These are phyloP conservation scores for Amphipoea oculea DNA, from an alignment of 2,888 invertebrate genomes.

Conservation along the genomic window DNA sequence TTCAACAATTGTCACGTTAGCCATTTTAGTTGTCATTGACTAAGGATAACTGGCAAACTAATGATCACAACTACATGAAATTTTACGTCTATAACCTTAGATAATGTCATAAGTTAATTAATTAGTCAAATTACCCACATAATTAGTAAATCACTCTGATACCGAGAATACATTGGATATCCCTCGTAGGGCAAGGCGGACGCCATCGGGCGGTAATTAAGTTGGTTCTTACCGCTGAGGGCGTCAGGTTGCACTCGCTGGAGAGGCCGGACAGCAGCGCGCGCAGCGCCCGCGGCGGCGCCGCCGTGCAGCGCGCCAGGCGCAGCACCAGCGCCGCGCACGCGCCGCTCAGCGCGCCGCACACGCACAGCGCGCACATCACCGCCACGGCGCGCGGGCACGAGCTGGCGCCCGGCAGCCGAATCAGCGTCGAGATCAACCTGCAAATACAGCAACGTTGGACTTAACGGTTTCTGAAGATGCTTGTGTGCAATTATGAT, in stretches of 20 bases:
- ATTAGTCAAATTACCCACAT: too few relatives aligned
- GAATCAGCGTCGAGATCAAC: constrained; percentile 76
- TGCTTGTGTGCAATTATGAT: background rate
- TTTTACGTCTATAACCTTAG: too few relatives aligned
- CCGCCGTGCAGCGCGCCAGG: constrained; percentile 67
- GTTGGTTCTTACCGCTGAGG: constrained; percentile 61
- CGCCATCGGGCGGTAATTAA: background rate
- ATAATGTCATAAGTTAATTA: too few relatives aligned
- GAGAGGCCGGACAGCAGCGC: constrained; percentile 67
- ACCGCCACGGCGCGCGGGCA: constrained; percentile 70
- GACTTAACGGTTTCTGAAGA: background rate
- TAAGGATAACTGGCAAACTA: too few relatives aligned
- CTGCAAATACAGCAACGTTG: constrained; percentile 64
- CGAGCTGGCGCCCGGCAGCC: constrained; percentile 73
- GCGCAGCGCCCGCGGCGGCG: constrained; percentile 75
- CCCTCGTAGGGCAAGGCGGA: too few relatives aligned
- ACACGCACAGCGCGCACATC: constrained; percentile 72
- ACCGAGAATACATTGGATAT: too few relatives aligned
- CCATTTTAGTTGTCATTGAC: too few relatives aligned
- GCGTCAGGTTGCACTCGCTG: constrained; percentile 68
- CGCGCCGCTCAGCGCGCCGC: constrained; percentile 71
- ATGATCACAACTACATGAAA: too few relatives aligned
- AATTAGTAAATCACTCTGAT: too few relatives aligned
- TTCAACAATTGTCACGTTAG: too few relatives aligned
- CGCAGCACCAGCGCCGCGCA: constrained; percentile 74